A percentile compares a stretch with the other conserved stretches of the same genome.
These are phyloP conservation scores for Drosophila mimica DNA, from an alignment of 2,888 invertebrate genomes.

Conservation along the genomic window DNA sequence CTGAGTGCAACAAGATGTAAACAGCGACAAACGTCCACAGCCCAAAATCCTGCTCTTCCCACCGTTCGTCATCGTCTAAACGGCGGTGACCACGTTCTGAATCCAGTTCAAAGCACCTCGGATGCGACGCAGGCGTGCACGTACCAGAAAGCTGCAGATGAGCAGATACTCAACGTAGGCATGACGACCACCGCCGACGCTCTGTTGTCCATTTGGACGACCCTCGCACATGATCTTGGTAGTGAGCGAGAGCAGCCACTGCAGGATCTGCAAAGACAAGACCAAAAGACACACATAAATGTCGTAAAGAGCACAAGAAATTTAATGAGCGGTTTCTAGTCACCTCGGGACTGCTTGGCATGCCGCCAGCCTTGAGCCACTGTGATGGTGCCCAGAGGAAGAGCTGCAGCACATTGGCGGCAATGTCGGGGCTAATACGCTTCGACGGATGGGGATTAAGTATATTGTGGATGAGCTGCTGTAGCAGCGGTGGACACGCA, in stretches of 20 bases:
- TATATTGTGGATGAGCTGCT: slow-evolving; percentile 87
- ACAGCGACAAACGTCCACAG: slow-evolving; percentile 17
- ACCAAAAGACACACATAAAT: not conserved
- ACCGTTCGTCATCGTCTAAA: not conserved
- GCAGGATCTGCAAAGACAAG: slow-evolving; percentile 87
- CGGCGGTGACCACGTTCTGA: slow-evolving; percentile 82
- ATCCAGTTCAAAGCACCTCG: slow-evolving; percentile 89
- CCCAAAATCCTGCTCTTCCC: not conserved
- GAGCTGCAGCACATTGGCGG: slow-evolving; percentile 91
- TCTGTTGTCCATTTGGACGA: slow-evolving; percentile 70
- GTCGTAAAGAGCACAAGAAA: not conserved
- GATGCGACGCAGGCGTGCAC: slow-evolving; percentile 88
- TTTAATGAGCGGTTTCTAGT: not conserved
- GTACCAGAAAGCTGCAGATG: slow-evolving; percentile 89
- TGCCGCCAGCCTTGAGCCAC: slow-evolving; percentile 87
- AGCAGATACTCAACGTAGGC: slow-evolving; percentile 90
- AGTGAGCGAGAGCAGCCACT: slow-evolving; percentile 90
- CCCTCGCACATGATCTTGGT: slow-evolving; percentile 91
- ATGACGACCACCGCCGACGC: slow-evolving; percentile 85
- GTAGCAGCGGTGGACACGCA: slow-evolving; percentile 87
- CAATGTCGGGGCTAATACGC: slow-evolving; percentile 88
- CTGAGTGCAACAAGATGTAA: slow-evolving; percentile 41
- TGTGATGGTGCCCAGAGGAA: slow-evolving; percentile 90
- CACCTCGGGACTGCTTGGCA: slow-evolving; percentile 89
- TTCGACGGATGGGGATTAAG: slow-evolving; percentile 88